These are phyloP conservation scores for Oxyruncus cristatus DNA, from an alignment of 2,113 vertebrate genomes.

Conservation along the genomic window DNA sequence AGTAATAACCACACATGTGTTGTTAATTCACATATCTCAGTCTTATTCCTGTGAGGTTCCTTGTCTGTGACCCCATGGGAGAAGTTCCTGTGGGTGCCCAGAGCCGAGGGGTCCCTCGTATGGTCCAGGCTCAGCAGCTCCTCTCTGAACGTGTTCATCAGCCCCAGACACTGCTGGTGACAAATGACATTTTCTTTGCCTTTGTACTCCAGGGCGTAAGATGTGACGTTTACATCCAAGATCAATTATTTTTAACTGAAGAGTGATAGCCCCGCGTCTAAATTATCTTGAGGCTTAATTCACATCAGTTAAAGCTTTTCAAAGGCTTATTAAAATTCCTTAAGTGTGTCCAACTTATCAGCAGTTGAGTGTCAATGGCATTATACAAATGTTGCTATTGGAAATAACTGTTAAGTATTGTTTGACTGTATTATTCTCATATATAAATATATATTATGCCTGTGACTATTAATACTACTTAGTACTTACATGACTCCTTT, in stretches of 20 bases:
- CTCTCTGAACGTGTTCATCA: background rate
- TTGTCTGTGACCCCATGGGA: background rate
- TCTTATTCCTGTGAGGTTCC: background rate
- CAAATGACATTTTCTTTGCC: slow-evolving; percentile 37
- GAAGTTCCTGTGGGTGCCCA: background rate
- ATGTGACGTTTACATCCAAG: slow-evolving; percentile 8
- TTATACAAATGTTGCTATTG: slow-evolving; percentile 63
- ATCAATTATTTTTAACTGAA: slow-evolving; percentile 63
- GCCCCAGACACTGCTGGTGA: slow-evolving; percentile 26
- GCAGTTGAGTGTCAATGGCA: slow-evolving; percentile 61
- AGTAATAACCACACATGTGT: background rate
- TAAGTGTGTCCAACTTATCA: slow-evolving; percentile 66
- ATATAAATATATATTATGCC: background rate
- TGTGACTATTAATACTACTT: slow-evolving; percentile 64
- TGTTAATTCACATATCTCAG: background rate
- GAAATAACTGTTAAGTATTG: slow-evolving; percentile 38
- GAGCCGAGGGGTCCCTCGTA: background rate
- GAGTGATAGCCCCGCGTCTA: slow-evolving; percentile 22
- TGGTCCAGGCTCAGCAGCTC: background rate
- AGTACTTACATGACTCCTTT: slow-evolving; percentile 55
- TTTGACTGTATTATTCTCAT: slow-evolving; percentile 19
- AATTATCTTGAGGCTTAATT: slow-evolving; percentile 57
- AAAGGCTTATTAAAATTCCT: slow-evolving; percentile 67
- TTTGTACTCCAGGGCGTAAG: background rate
- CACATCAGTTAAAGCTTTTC: slow-evolving; percentile 62